Evolutionary conservation across 2,888 invertebrate species (phyloP), one percentile per base, ranked within the genome.

Genomic region (Drosophila cognata): DNA sequence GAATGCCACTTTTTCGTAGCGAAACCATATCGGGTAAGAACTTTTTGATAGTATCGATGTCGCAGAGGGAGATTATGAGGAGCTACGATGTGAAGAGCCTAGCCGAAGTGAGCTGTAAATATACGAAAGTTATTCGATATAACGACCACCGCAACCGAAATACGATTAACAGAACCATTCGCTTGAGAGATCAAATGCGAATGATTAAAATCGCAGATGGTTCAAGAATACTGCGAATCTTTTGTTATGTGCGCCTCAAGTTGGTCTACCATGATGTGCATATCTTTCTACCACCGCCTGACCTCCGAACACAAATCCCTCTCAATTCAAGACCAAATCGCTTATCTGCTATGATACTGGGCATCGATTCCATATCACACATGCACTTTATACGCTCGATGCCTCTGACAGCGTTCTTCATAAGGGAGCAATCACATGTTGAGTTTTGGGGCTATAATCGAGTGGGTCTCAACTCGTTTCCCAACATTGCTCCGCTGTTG

Each of bases 401-500:
- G 96, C 96, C 96, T 0, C 94, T 94, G 87, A 96, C 97, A 0
- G 92, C 93, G 7, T 89, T 92, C 7, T 94, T 94, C 76, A 90
- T 96, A 31, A 93, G 94, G 25, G 59, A 66, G 1, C 41, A 69
- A 25, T 74, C 81, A 4, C 82, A 94, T 18, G 94, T 96, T 60
- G 97, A 97, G 91, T 94, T 98, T 90, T 91, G 96, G 65, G 98
- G 98, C 3, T 98, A 97, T 92, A 98, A 96, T 91, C 98, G 98
- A 94, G 96, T 98, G 8, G 98, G 96, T 1, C 97, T 98, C 91
- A 98, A 98, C 92, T 97, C 98, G 0, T 97, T 96, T 92, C 97
- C 97, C 1, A 98, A 98, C 92, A 92, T 98, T 71, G 94, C 96
- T 0, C 96, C 98, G 0, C 94, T 97, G 70, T 93, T 98, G 13